A percentile compares a stretch with the other conserved stretches of the same genome.
Conservation (phyloP, 2,888 invertebrate species). For the Cyaniris semiargus region DNA sequence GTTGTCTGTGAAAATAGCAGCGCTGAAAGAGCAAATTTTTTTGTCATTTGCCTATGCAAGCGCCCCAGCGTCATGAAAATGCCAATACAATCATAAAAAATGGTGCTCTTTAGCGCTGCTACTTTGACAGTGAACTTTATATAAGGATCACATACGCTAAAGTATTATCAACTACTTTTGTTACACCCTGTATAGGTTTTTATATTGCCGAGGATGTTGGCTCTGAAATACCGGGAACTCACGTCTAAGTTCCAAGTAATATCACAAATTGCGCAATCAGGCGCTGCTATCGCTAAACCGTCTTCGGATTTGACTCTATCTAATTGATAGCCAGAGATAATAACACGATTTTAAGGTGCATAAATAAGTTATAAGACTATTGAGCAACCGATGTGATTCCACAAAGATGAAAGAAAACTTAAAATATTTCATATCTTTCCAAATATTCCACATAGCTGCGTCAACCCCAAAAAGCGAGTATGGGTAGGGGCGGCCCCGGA, state of each 20-base stretch:
- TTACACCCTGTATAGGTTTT: background rate
- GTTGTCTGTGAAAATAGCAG: too few relatives aligned
- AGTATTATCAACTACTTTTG: too few relatives aligned
- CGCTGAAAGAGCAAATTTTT: too few relatives aligned
- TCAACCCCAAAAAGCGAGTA: slow-evolving; percentile 39
- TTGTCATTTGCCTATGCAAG: too few relatives aligned
- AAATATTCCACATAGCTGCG: slow-evolving; percentile 25
- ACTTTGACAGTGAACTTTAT: too few relatives aligned
- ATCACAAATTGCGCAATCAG: background rate
- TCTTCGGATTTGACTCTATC: background rate
- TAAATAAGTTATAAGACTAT: background rate
- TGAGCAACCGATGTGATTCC: background rate
- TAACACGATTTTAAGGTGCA: background rate
- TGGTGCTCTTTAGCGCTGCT: too few relatives aligned
- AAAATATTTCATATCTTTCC: slow-evolving; percentile 35
- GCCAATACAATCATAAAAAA: too few relatives aligned
- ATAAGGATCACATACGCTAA: too few relatives aligned
- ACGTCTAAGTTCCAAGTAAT: background rate
- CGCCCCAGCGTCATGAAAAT: too few relatives aligned
- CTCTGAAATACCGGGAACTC: background rate
- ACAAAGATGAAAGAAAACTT: background rate
- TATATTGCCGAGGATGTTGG: background rate
- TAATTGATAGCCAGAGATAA: background rate
- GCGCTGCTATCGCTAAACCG: background rate
- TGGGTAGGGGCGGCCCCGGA: slow-evolving; percentile 60